phyloP scores from a whole-genome alignment of 2,797 vertebrate genomes.

The Thalassophryne amazonica region DNA sequence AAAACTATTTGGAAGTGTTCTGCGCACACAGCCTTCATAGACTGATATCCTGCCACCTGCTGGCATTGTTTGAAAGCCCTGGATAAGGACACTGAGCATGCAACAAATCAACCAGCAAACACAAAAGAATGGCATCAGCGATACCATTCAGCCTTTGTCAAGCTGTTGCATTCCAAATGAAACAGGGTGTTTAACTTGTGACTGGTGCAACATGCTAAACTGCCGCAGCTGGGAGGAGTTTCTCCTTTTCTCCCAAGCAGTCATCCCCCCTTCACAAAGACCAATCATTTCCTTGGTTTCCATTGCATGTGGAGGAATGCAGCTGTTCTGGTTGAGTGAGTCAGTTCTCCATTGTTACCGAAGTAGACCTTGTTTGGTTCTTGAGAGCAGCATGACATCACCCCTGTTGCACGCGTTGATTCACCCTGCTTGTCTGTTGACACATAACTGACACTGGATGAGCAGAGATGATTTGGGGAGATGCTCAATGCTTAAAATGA shows the following conservation, averaged over 20 bases:
- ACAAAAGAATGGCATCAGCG: constrained; percentile 53
- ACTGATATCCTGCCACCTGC: no score
- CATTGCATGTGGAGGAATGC: constrained; percentile 53
- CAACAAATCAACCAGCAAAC: constrained; percentile 38
- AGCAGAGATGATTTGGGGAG: no score
- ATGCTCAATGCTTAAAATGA: no score
- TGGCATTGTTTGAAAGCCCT: no score
- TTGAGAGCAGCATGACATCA: constrained; percentile 37
- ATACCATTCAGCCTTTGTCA: constrained; percentile 41
- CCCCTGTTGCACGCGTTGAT: constrained; percentile 24
- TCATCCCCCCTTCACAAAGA: constrained; percentile 11
- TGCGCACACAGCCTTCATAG: no score
- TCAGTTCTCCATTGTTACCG: constrained; percentile 33
- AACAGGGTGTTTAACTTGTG: constrained; percentile 68
- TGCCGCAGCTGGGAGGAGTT: constrained; percentile 51
- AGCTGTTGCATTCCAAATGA: constrained; percentile 49
- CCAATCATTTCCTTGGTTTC: constrained; percentile 36
- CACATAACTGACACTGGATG: constrained; percentile 41
- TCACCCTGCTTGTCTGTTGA: constrained; percentile 26
- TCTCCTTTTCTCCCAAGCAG: constrained; percentile 29
- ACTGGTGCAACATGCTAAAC: constrained; percentile 65
- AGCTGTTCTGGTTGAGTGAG: constrained; percentile 45
- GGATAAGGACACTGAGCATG: constrained; percentile 36
- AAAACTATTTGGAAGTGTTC: no score
- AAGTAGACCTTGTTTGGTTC: constrained; percentile 53